These are phyloP conservation scores for Pilophorus perplexus DNA, from an alignment of 2,888 invertebrate genomes.

Conservation along the genomic window DNA sequence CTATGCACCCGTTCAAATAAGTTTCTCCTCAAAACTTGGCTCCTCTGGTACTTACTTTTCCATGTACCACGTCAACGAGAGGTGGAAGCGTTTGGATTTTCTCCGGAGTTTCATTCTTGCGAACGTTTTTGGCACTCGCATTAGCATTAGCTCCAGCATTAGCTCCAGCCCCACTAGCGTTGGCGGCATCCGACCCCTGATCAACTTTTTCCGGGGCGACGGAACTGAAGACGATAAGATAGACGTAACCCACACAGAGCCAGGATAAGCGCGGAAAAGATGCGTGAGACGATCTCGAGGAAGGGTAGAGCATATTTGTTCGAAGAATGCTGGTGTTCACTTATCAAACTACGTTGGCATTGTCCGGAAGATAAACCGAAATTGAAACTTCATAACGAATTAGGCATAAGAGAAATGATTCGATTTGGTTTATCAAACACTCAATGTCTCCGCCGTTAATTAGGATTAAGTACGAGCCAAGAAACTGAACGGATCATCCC, in stretches of 20 bases:
- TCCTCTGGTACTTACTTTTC: constrained; percentile 41
- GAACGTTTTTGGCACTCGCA: not conserved
- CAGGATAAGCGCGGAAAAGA: no score
- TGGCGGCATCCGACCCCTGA: not conserved
- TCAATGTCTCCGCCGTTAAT: no score
- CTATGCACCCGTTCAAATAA: no score
- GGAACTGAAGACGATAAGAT: no score
- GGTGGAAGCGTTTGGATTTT: constrained; percentile 23
- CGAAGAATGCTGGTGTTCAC: no score
- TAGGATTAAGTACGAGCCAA: no score
- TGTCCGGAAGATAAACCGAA: constrained; percentile 7
- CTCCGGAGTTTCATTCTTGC: constrained; percentile 38
- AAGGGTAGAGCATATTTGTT: no score
- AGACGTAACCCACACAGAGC: no score
- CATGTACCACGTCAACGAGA: constrained; percentile 41
- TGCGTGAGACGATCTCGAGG: no score
- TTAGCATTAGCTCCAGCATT: not conserved
- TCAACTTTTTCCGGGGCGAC: constrained; percentile 8
- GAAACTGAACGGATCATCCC: no score
- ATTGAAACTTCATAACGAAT: constrained; percentile 19
- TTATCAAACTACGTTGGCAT: not conserved
- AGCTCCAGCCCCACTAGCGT: constrained; percentile 7
- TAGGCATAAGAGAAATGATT: not conserved
- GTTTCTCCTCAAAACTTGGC: no score
- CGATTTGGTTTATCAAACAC: no score